Conservation (phyloP, 2,797 vertebrate genomes). For the Cyprinella venusta region DNA sequence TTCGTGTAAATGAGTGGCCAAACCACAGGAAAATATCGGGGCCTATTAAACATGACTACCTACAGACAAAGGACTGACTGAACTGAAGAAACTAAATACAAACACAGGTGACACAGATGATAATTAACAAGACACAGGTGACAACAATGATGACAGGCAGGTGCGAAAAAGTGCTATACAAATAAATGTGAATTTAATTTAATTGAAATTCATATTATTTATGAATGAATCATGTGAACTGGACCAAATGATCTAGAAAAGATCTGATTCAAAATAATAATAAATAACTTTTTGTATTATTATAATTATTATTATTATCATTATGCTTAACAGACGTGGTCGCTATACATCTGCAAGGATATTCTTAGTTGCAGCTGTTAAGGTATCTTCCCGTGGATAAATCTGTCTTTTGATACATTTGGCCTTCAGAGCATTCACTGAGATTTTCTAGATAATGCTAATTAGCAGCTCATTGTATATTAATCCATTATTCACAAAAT, state of each 20-base stretch:
- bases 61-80: too few species aligned
- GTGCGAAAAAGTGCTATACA: too few species aligned
- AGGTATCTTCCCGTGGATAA: conserved; percentile 12
- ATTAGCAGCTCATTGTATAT: conserved; percentile 33
- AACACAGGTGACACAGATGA: too few species aligned
- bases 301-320: not conserved
- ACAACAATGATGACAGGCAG: too few species aligned
- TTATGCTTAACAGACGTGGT: not conserved
- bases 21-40: too few species aligned
- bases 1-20: too few species aligned
- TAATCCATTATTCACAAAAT: conserved; percentile 20
- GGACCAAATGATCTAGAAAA: not conserved
- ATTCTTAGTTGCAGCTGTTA: not conserved
- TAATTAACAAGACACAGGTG: too few species aligned
- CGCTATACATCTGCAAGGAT: not conserved
- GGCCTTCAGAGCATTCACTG: conserved; percentile 36
- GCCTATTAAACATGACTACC: too few species aligned
- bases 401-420: conserved; percentile 39
- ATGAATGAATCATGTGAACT: not conserved
- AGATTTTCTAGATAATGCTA: conserved; percentile 27
- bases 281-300: not conserved
- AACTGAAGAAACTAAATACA: too few species aligned
- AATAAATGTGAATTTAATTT: too few species aligned
- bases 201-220: too few species aligned
- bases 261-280: not conserved